Percentiles rank a stretch among this genome's conserved stretches.
phyloP scores from a whole-genome alignment of 2,113 vertebrate genomes.

The Alligator mississippiensis region DNA sequence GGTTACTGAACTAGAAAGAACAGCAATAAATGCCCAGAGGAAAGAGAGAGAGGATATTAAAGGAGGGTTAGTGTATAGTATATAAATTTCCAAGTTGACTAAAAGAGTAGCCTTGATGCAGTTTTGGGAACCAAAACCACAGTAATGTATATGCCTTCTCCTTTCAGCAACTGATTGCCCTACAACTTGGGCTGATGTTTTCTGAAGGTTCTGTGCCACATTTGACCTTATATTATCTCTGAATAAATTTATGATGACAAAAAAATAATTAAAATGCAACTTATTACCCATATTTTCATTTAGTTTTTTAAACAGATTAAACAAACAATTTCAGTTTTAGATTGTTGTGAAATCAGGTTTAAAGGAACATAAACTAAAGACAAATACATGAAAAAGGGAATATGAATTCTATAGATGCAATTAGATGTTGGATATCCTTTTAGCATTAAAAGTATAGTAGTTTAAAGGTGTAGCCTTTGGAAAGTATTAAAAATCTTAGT shows the following conservation, averaged over 20 bases:
- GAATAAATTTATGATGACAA: neutral
- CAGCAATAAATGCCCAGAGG: conserved; percentile 96
- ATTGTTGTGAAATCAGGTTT: neutral
- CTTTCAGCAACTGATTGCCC: conserved; percentile 8
- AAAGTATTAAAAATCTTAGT: neutral
- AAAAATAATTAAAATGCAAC: neutral
- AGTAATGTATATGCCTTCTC: conserved; percentile 20
- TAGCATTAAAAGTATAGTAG: conserved; percentile 6
- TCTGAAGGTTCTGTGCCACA: conserved; percentile 5
- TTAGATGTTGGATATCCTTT: neutral
- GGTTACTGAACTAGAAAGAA: conserved; percentile 98
- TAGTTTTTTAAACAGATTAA: neutral
- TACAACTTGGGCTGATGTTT: neutral
- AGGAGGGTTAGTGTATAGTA: conserved; percentile 89
- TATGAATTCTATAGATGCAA: neutral
- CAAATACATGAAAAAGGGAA: conserved; percentile 40
- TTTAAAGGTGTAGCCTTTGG: neutral
- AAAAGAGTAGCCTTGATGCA: conserved; percentile 85
- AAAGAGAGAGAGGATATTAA: conserved; percentile 94
- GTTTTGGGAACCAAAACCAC: conserved; percentile 78
- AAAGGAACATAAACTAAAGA: neutral
- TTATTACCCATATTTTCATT: neutral
- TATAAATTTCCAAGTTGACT: conserved; percentile 93
- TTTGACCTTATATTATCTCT: conserved; percentile 9
- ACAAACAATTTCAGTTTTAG: neutral